Percentiles rank a stretch among this genome's conserved stretches.
Conservation (phyloP, 2,113 vertebrate genomes). For the Phylloscopus trochiloides region DNA sequence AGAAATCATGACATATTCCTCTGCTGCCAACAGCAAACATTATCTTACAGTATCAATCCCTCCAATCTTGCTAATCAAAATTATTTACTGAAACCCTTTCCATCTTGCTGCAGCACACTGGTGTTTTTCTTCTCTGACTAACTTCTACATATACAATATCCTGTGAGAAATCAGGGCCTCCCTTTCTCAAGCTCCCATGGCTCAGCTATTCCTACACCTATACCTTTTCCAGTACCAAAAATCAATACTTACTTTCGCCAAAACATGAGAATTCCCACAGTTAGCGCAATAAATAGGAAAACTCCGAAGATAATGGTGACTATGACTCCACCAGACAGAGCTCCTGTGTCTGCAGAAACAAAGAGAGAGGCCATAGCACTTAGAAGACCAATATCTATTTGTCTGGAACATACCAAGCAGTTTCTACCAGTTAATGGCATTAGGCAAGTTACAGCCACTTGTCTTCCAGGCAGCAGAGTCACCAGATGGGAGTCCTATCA, state of each 20-base stretch:
- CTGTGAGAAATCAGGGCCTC: not conserved
- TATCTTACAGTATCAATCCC: not conserved
- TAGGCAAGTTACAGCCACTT: not conserved
- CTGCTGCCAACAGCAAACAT: not conserved
- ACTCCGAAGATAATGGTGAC: conserved; percentile 71
- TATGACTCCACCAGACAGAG: conserved; percentile 69
- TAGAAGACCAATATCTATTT: not conserved
- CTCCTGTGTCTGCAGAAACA: conserved; percentile 54
- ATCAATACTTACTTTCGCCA: conserved; percentile 61
- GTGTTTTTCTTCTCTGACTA: not conserved
- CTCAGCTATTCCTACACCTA: not conserved
- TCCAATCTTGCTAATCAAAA: not conserved
- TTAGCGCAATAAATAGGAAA: conserved; percentile 60
- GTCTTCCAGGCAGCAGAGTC: not conserved
- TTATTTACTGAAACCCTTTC: not conserved
- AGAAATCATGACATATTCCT: not conserved
- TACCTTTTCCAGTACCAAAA: not conserved
- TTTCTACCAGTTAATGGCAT: not conserved
- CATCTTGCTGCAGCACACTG: not conserved
- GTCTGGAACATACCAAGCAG: not conserved
- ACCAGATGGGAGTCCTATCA: not conserved
- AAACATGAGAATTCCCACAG: conserved; percentile 59
- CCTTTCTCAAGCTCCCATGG: not conserved
- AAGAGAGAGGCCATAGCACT: not conserved
- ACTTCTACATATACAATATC: not conserved